These are phyloP conservation scores for Alethe diademata DNA, from an alignment of 2,113 vertebrate genomes.

Conservation along the genomic window DNA sequence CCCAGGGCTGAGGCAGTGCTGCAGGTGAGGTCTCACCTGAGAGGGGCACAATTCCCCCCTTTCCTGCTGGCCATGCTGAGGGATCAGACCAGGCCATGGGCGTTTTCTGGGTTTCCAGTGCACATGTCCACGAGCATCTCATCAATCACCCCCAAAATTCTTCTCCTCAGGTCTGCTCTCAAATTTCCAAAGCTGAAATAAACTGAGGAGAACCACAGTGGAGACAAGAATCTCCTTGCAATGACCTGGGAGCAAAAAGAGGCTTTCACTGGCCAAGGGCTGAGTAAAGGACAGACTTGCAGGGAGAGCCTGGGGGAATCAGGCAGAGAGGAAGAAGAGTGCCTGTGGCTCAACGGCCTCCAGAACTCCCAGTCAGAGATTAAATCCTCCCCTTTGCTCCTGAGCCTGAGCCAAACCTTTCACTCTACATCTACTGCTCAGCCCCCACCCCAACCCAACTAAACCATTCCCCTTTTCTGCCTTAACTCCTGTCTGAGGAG, in stretches of 20 bases:
- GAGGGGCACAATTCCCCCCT: rapidly evolving
- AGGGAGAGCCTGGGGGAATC: not conserved
- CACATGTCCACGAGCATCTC: not conserved
- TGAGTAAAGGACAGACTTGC: not conserved
- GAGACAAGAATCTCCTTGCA: not conserved
- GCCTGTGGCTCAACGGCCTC: not conserved
- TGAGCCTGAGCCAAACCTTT: not conserved
- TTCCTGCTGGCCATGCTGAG: not conserved
- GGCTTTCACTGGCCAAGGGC: not conserved
- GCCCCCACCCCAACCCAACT: not conserved
- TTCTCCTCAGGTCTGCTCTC: not conserved
- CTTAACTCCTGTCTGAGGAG: not conserved
- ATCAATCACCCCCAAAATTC: not conserved
- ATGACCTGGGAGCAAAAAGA: not conserved
- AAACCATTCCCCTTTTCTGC: not conserved
- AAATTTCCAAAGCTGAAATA: not conserved
- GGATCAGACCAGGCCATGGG: not conserved
- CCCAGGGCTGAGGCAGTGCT: not conserved
- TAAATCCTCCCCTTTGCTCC: not conserved
- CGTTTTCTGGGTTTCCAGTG: not conserved
- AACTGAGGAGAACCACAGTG: not conserved
- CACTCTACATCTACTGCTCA: not conserved
- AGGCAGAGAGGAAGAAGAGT: not conserved
- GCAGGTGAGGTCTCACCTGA: not conserved
- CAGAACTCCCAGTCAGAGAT: not conserved